These are phyloP conservation scores for Ichneumoninae sp. DNA, from an alignment of 2,888 invertebrate species.

Conservation along the genomic window DNA sequence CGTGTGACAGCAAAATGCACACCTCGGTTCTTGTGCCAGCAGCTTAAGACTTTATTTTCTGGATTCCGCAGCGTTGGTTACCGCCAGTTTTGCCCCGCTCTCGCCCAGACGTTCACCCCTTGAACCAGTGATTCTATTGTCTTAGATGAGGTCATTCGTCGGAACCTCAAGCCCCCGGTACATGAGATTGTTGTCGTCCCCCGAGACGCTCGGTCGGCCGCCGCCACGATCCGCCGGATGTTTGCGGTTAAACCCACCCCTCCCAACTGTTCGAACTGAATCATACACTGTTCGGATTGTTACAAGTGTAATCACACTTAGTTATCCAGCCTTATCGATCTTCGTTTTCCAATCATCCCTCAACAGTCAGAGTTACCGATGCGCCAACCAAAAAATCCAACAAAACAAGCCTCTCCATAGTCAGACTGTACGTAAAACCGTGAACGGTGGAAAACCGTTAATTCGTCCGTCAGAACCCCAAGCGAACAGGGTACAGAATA, in stretches of 20 bases:
- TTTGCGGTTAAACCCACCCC: constrained; percentile 9
- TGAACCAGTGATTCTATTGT: not conserved
- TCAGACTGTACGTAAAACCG: constrained; percentile 2
- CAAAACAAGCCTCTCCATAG: not conserved
- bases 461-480: not conserved
- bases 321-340: not conserved
- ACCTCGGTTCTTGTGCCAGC: no score
- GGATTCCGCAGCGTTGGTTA: not conserved
- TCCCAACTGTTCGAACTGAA: not conserved
- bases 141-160: not conserved
- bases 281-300: not conserved
- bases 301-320: constrained; percentile 11
- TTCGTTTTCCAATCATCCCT: not conserved
- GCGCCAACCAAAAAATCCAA: not conserved
- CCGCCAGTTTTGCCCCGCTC: not conserved
- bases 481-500: not conserved
- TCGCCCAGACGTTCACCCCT: not conserved
- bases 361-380: not conserved
- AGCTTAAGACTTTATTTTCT: not conserved
- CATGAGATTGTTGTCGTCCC: constrained; percentile 18
- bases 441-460: constrained; percentile 14
- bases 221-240: constrained; percentile 7
- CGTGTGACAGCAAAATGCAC: no score
- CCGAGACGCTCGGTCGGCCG: not conserved
- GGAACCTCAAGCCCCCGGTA: not conserved